Base-by-base conservation (phyloP, 2,797 vertebrate species). In the Florisuga fusca region DNA sequence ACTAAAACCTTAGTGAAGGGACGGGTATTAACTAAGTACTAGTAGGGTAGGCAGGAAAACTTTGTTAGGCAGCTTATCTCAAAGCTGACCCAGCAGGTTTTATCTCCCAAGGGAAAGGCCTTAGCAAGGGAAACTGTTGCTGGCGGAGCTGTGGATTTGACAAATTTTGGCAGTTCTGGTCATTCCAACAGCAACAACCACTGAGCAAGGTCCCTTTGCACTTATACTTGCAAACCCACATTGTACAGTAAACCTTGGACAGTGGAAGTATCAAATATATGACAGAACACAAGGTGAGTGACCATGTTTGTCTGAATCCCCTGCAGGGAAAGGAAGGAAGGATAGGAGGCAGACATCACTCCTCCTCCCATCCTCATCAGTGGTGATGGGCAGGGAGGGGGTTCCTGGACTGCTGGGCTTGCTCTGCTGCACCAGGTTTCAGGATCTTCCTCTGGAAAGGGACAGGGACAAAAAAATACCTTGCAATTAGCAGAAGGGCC, bases 401-500 rank as follows among this genome's bases (percentile, higher is more conserved):
- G 58, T 93, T 78, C 31, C 72, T 87, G 20, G 50, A 36, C 7
- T 7, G 3, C 17, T 29, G 58, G 54, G 31, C 26, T 72, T 0
- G 0, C 22, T 62, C 68, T 51, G 31, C 45, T 62, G 34, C 2
- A 2, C 31, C 48, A 36, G 59, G 90, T 67, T 73, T 67, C 83
- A 82, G 71, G 59, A 91, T 90, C 33, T 26, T 88, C 18, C 61
- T 91, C 48, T 31, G 74, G 62, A 93, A 87, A 79, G 62, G 23
- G 55, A 78, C 61, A 79, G 62, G 23, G 55, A 78, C 61, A n/a
- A n/a, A 72, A 72, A 46, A 67, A 6, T 3, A 43, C 18, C 12
- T 59, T 54, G 20, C 43, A 33, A 45, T 57, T 59, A 72, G 4
- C 2, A 5, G 4, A n/a, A 62, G 12, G 36, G 38, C 6, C 51